These are phyloP conservation scores for Miltochrista miniata DNA, from an alignment of 2,888 invertebrate species.

Conservation along the genomic window DNA sequence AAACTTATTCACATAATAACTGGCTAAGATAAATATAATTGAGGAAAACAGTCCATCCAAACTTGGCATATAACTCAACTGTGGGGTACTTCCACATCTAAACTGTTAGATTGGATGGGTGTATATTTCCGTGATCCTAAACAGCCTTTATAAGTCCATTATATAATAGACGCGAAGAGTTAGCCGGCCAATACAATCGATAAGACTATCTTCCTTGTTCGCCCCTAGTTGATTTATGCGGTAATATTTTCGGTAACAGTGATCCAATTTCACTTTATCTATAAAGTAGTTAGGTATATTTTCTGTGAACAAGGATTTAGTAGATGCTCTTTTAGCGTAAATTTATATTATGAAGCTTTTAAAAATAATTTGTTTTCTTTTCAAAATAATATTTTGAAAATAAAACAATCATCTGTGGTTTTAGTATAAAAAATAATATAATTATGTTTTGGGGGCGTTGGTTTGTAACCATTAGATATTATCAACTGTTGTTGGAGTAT, in stretches of 20 bases:
- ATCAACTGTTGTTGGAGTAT: no score
- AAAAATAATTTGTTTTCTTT: no score
- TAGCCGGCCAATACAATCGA: constrained; percentile 55
- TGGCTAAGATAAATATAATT: constrained; percentile 51
- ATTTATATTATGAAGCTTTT: no score
- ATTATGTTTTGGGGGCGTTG: no score
- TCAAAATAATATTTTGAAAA: no score
- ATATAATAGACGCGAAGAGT: constrained; percentile 57
- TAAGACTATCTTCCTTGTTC: constrained; percentile 52
- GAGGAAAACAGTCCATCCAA: constrained; percentile 56
- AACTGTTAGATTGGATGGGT: constrained; percentile 41
- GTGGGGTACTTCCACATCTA: constrained; percentile 35
- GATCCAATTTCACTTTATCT: constrained; percentile 47
- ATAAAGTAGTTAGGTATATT: constrained; percentile 38
- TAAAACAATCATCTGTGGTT: no score
- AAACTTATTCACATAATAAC: constrained; percentile 19
- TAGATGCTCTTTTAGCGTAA: background rate
- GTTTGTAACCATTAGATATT: no score
- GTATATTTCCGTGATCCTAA: constrained; percentile 62
- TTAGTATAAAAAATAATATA: no score
- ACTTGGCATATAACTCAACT: constrained; percentile 63
- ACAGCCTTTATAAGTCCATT: constrained; percentile 66
- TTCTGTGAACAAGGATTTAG: background rate
- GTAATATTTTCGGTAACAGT: constrained; percentile 55
- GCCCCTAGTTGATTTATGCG: constrained; percentile 59